Base-by-base conservation (phyloP, 1,140 invertebrate genomes). In the Monochamus saltuarius region DNA sequence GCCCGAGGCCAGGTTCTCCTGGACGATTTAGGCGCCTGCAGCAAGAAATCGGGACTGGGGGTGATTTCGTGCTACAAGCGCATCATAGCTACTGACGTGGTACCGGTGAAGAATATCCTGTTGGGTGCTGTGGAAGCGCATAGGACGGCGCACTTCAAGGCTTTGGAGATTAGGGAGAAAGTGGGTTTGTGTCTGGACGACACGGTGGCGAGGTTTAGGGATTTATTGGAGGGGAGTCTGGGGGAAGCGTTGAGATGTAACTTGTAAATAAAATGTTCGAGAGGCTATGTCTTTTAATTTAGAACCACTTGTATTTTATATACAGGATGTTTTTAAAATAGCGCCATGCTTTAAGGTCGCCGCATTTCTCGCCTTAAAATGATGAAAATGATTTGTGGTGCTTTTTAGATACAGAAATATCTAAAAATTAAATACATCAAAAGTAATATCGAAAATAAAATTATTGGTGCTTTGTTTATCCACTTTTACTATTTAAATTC, bases 21-120 rank as follows among this genome's bases (percentile, higher is more conserved):
- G 3, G 65, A 69, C 29, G 56, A 65, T 10, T 40, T 73, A 43
- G 52, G 58, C 2, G 45, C 50, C 0, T 73, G 72, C 45, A 69
- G 69, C 38, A 45, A 54, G 8, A 70, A 64, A 43, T 35, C 53
- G 6, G 62, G 58, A 4, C 52, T 71, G 34, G 45, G 62, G 13
- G 51, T 66, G 19, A 65, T 71, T 36, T 46, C 54, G 14, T 73
- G 72, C 37, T 73, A 73, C 58, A 72, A 64, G 42, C 67, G 68
- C 6, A 62, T 72, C 2, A 73, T 73, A 7, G 52, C 49, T 7
- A 60, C 54, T 1, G 64, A 72, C 17, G 69, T 73, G 4, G 13
- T 53, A 8, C 67, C 72, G 7, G 56, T 71, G 9, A 73, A 71
- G 56, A 40, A 36, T 0, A 53, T 59, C 7, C 46, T 73, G 11